These are phyloP conservation scores for Bos javanicus DNA, from an alignment of 2,113 vertebrate species.

Conservation along the genomic window DNA sequence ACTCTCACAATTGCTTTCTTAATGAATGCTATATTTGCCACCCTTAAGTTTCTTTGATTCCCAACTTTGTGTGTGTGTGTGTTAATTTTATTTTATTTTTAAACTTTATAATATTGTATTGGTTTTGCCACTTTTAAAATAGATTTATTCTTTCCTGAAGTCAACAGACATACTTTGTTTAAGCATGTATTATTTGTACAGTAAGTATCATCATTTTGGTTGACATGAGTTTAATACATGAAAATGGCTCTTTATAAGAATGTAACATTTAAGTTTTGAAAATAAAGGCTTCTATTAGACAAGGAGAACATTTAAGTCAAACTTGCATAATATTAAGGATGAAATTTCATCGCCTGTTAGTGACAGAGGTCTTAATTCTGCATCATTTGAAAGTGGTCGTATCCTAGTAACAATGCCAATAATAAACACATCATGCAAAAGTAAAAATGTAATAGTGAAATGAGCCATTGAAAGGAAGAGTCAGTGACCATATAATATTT, in stretches of 20 bases:
- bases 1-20: not conserved
- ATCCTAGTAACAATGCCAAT: conserved; percentile 73
- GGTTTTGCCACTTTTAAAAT: not conserved
- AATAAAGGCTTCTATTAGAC: not conserved
- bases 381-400: conserved; percentile 55
- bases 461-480: conserved; percentile 66
- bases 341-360: conserved; percentile 12
- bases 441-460: conserved; percentile 72
- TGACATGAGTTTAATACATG: not conserved
- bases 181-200: not conserved
- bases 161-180: not conserved
- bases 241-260: not conserved
- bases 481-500: conserved; percentile 65
- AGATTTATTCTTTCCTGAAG: not conserved
- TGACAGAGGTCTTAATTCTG: conserved; percentile 50
- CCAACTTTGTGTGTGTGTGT: not conserved
- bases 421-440: conserved; percentile 65
- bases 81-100: too few species aligned
- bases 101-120: too few species aligned
- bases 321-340: not conserved
- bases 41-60: not conserved
- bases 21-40: not conserved
- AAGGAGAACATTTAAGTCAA: not conserved
- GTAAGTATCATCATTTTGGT: not conserved
- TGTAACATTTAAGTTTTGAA: not conserved